Evolutionary conservation across 2,888 invertebrate species (phyloP), one percentile per base, ranked within the genome.

Genomic region (Chymomyza amoena): DNA sequence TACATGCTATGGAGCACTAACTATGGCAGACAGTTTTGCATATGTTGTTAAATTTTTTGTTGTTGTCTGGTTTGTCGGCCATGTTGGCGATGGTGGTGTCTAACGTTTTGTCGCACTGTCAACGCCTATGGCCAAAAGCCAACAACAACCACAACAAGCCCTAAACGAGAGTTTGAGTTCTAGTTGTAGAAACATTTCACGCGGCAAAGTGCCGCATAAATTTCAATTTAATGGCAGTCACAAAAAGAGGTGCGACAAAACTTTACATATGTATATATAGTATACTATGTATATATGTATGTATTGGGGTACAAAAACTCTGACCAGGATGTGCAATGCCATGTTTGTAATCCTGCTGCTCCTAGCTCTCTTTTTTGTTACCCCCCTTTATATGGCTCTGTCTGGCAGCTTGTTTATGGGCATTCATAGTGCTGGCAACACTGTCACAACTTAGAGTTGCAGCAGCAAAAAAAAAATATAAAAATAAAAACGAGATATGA

Each of bases 131-230:
- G 72, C 20, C 52, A 7, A 45, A 61, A 57, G 10, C 1, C 52
- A 54, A 59, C 20, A 50, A 68, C 56, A 20, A 63, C 50, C 36
- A 62, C 62, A 52, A 60, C 39, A 54, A 64, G 67, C 50, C 61
- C 81, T 87, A 84, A 54, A 69, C 87, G 39, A 45, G 39, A 45
- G 39, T 45, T 32, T 45, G 39, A 45, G 39, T 15, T 45, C 87
- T 87, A 87, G 83, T 84, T 84, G 83, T 84, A 87, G 87, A 85
- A 84, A 87, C 83, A 84, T 84, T 84, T 84, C 83, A 84, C 83
- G 83, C 83, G 87, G 83, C 83, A 87, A 84, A 84, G 83, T 84
- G 85, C 83, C 87, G 83, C 83, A 84, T 84, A 84, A 84, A 84
- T 84, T 87, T 84, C 87, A 84, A 84, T 84, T 84, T 84, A 84